phyloP scores from a whole-genome alignment of 2,113 vertebrate species.

The Loxodonta africana region DNA sequence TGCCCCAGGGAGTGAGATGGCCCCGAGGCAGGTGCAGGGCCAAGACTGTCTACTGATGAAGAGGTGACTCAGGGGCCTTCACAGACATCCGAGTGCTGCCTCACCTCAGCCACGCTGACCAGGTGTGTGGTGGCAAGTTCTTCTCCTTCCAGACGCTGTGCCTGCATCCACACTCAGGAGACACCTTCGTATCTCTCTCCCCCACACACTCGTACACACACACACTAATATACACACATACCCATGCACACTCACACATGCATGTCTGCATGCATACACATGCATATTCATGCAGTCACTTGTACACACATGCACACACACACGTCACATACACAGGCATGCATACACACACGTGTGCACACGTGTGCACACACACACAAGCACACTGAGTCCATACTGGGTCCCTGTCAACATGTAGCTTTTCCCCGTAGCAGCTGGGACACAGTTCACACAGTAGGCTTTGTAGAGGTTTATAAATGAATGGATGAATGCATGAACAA shows the following conservation, averaged over 20 bases:
- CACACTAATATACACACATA: neutral
- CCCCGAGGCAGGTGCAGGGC: too few relatives aligned
- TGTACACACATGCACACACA: neutral
- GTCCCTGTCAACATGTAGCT: neutral
- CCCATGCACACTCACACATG: neutral
- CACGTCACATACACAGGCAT: too few relatives aligned
- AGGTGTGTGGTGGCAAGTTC: neutral
- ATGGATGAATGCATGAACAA: neutral
- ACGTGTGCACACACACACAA: too few relatives aligned
- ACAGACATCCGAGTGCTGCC: rapidly evolving
- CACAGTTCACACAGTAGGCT: rapidly evolving
- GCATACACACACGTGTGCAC: neutral
- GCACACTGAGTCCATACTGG: rapidly evolving
- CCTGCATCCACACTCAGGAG: neutral
- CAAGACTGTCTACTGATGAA: neutral
- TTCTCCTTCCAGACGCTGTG: neutral
- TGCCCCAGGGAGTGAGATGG: rapidly evolving
- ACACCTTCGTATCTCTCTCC: neutral
- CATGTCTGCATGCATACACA: neutral
- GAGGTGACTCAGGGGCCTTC: neutral
- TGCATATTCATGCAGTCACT: too few relatives aligned
- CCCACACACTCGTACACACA: neutral
- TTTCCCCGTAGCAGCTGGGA: neutral
- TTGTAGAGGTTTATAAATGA: rapidly evolving
- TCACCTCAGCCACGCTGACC: too few relatives aligned